A percentile compares a stretch with the other conserved stretches of the same genome.
Conservation (phyloP, 1,140 invertebrate genomes). For the Hycleus phaleratus region DNA sequence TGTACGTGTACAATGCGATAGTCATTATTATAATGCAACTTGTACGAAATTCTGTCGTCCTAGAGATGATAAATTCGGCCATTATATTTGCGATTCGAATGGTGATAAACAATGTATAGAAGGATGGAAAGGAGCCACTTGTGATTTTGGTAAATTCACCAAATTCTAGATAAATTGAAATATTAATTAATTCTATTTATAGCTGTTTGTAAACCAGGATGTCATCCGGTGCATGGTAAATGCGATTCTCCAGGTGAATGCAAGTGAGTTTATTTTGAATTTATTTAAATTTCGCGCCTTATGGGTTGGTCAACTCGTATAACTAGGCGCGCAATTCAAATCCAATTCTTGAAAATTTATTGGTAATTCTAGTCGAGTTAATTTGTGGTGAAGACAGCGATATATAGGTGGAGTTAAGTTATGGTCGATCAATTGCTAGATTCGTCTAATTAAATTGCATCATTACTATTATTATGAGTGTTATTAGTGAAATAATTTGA, state of each 20-base stretch:
- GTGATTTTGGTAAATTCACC: constrained; percentile 64
- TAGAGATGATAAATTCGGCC: constrained; percentile 87
- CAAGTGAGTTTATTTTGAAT: constrained; percentile 55
- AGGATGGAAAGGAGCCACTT: constrained; percentile 90
- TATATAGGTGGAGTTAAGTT: no score
- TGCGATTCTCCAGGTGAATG: constrained; percentile 84
- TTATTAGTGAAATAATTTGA: no score
- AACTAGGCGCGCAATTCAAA: no score
- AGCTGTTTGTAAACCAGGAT: constrained; percentile 86
- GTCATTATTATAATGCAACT: constrained; percentile 89
- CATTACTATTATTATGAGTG: no score
- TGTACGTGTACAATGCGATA: constrained; percentile 83
- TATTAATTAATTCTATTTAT: constrained; percentile 3
- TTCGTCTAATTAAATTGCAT: no score
- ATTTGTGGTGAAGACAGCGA: no score
- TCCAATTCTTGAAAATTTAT: no score
- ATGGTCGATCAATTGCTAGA: no score
- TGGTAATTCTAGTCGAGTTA: no score
- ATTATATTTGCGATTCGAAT: constrained; percentile 81
- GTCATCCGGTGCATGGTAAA: constrained; percentile 79
- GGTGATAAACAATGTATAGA: constrained; percentile 87
- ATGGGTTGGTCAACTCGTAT: no score
- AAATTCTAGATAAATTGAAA: not conserved
- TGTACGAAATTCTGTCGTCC: constrained; percentile 90
- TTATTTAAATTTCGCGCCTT: no score